Conservation (phyloP, 1,140 invertebrate genomes). For the Sesamia nonagrioides region DNA sequence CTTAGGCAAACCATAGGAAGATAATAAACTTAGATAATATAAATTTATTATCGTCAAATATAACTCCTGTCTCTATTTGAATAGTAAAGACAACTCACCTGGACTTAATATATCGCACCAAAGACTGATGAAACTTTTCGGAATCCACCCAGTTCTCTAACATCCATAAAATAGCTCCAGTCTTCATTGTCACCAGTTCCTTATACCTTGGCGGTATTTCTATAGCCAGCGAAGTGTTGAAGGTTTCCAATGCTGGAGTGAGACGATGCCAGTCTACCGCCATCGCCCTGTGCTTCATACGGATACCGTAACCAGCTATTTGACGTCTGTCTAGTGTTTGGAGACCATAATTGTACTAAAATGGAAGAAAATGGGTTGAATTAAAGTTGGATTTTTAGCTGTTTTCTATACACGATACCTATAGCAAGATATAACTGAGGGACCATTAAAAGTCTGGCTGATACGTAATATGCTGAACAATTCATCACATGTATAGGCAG, state of each 20-base stretch:
- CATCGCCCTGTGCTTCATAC: slow-evolving; percentile 78
- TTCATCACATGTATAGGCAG: too few species aligned
- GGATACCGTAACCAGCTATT: slow-evolving; percentile 66
- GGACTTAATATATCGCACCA: slow-evolving; percentile 78
- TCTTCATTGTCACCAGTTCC: slow-evolving; percentile 77
- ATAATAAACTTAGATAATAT: too few species aligned
- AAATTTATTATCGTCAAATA: not conserved
- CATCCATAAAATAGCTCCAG: slow-evolving; percentile 82
- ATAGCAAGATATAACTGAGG: too few species aligned
- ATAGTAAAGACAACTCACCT: slow-evolving; percentile 57
- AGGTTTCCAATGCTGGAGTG: slow-evolving; percentile 70
- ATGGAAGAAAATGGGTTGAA: not conserved
- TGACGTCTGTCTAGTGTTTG: slow-evolving; percentile 47
- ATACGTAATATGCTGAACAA: too few species aligned
- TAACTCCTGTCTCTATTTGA: not conserved
- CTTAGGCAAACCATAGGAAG: too few species aligned
- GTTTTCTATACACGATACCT: too few species aligned
- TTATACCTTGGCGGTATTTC: slow-evolving; percentile 74
- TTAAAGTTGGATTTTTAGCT: too few species aligned
- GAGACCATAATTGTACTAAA: slow-evolving; percentile 67
- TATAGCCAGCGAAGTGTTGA: slow-evolving; percentile 72
- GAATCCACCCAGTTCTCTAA: slow-evolving; percentile 79
- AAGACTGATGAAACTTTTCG: slow-evolving; percentile 74
- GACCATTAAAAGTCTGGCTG: too few species aligned
- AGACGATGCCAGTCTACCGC: slow-evolving; percentile 68